These are phyloP conservation scores for Trichomalopsis sarcophagae DNA, from an alignment of 1,140 invertebrate genomes.

Conservation along the genomic window DNA sequence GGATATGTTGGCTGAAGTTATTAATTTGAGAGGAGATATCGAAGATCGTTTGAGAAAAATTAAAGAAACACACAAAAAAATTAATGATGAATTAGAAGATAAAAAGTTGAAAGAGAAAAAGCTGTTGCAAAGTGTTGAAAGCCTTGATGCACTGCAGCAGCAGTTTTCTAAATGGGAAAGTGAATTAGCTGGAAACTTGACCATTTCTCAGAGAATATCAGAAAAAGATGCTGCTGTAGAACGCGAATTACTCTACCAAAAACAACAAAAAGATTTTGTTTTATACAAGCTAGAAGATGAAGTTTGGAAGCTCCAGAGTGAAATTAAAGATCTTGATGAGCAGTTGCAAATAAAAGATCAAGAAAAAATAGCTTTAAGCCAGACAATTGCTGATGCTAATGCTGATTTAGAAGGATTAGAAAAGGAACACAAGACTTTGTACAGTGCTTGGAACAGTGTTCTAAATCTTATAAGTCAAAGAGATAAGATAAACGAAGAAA, in stretches of 20 bases:
- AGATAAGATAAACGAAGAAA: conserved; percentile 79
- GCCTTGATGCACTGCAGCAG: conserved; percentile 66
- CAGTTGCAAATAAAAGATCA: conserved; percentile 73
- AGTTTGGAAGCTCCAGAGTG: conserved; percentile 74
- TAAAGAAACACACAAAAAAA: conserved; percentile 68
- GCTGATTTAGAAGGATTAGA: conserved; percentile 83
- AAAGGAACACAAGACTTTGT: conserved; percentile 80
- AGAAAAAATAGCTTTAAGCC: conserved; percentile 70
- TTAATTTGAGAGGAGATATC: conserved; percentile 67
- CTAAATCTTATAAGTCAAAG: conserved; percentile 81
- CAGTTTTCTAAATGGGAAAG: conserved; percentile 75
- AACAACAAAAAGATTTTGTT: conserved; percentile 75
- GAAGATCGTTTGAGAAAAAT: conserved; percentile 62
- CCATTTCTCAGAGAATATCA: conserved; percentile 74
- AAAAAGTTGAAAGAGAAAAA: conserved; percentile 68
- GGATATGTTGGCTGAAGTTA: conserved; percentile 68
- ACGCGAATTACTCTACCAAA: conserved; percentile 72
- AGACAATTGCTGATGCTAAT: conserved; percentile 77
- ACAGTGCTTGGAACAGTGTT: conserved; percentile 84
- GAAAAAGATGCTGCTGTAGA: conserved; percentile 74
- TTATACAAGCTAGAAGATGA: conserved; percentile 75
- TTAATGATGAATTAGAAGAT: conserved; percentile 64
- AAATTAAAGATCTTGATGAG: conserved; percentile 71
- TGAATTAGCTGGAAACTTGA: conserved; percentile 73
- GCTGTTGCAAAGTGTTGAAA: conserved; percentile 69